Evolutionary conservation across 1,140 invertebrate species (phyloP), one percentile per base, ranked within the genome.

Genomic region (Pseudomyrmex gracilis): DNA sequence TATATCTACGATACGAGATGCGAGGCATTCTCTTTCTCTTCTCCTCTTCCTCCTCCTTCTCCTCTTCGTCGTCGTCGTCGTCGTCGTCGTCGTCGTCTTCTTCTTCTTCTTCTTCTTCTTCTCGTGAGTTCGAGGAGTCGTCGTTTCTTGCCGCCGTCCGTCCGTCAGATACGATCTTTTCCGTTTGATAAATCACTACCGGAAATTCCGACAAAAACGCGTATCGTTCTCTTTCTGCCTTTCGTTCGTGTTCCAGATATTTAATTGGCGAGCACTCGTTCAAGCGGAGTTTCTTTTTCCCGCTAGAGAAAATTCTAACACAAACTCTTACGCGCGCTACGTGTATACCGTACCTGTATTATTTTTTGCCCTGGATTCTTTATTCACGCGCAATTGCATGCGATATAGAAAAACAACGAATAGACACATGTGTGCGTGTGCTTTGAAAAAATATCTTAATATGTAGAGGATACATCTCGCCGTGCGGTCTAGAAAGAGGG

Each of bases 151-250:
- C 90, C 68, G 73, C 63, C 73, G 85, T 80, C 73, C 74, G 64
- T 78, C 77, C 76, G 71, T 68, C 83, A 89, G 93, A 94, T 94
- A 92, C 73, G 67, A 94, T 94, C 93, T 94, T 92, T 92, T 82
- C 91, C 90, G 88, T 93, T 93, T 94, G 93, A 94, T 94, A 93
- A 93, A 94, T 94, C 90, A 90, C 90, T 91, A 93, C 93, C 93
- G 93, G 93, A 94, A 93, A 94, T 93, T 92, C 91, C 76, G 66
- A 71, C 91, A 93, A 93, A 94, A 94, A 93, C 86, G 47, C 58
- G 64, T 85, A 88, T 91, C 88, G 84, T 82, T 87, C 78, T 73
- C 76, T 68, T 77, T 83, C 86, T 91, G 86, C 91, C 91, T 91
- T 34, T 83, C 63, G 83, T 87, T 92, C 87, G 86, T 87, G 93